These are phyloP conservation scores for Nyctalus aviator DNA, from an alignment of 2,797 vertebrate genomes.

Conservation along the genomic window DNA sequence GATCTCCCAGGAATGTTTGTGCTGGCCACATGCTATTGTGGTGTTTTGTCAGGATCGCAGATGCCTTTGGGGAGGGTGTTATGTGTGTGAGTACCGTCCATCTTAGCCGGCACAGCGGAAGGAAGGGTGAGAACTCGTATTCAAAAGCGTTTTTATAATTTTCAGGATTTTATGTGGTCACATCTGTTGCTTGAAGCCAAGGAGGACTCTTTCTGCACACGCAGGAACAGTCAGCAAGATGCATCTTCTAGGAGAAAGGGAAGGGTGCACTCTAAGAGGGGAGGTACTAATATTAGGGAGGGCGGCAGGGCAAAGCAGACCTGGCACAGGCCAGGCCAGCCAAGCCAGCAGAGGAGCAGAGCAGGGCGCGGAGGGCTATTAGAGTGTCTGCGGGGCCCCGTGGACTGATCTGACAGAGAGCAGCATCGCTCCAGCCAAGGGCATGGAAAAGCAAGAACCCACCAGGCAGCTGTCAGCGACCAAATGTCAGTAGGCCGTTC, in stretches of 20 bases:
- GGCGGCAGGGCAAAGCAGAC: neutral
- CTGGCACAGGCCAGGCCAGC: neutral
- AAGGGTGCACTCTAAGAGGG: neutral
- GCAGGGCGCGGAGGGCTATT: neutral
- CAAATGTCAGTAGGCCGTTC: neutral
- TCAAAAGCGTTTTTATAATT: neutral
- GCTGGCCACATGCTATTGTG: neutral
- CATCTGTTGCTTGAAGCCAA: neutral
- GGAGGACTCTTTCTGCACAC: neutral
- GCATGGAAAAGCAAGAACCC: neutral
- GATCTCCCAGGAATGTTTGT: neutral
- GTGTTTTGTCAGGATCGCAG: neutral
- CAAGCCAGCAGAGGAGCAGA: neutral
- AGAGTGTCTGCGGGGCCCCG: neutral
- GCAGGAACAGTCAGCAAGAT: neutral
- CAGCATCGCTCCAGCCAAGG: neutral
- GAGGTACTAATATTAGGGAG: neutral
- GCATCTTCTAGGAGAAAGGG: neutral
- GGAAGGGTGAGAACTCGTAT: neutral
- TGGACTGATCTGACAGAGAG: neutral
- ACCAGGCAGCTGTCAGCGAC: neutral
- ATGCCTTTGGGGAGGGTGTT: neutral
- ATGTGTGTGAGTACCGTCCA: neutral
- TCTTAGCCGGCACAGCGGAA: neutral
- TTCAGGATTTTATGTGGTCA: conserved; percentile 1